These are phyloP conservation scores for Hydroisotoma schaefferi DNA, from an alignment of 2,888 invertebrate species.

Conservation along the genomic window DNA sequence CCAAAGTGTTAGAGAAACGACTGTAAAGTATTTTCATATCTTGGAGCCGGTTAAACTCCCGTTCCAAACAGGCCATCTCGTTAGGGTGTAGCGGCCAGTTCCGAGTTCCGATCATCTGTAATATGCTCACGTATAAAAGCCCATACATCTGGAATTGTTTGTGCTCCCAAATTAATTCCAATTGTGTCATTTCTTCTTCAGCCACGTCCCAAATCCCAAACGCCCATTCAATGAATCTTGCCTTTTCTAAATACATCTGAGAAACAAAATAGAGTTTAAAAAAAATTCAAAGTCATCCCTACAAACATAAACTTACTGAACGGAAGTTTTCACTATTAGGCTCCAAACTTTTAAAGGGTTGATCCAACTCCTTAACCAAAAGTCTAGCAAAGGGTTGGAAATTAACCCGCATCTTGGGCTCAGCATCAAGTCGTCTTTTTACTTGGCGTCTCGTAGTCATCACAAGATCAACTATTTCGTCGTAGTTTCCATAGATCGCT, in stretches of 20 bases:
- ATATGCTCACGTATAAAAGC: not conserved
- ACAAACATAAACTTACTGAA: constrained; percentile 4
- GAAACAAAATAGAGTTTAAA: not conserved
- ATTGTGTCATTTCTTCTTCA: not conserved
- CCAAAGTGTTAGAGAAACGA: constrained; percentile 1
- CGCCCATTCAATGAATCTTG: constrained; percentile 18
- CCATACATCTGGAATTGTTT: not conserved
- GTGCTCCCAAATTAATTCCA: not conserved
- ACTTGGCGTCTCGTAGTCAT: not conserved
- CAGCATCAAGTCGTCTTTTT: not conserved
- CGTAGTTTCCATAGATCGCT: constrained; percentile 15
- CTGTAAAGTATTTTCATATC: constrained; percentile 8
- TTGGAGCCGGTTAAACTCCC: constrained; percentile 19
- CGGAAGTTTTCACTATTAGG: not conserved
- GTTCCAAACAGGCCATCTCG: constrained; percentile 4
- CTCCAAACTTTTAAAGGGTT: not conserved
- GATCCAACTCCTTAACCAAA: not conserved
- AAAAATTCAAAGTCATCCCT: not conserved
- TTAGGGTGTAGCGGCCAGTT: constrained; percentile 28
- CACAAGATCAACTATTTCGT: constrained; percentile 6
- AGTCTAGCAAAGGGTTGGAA: not conserved
- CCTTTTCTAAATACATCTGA: constrained; percentile 20
- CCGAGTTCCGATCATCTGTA: not conserved
- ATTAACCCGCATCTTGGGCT: not conserved
- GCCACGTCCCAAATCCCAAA: constrained; percentile 8